Evolutionary conservation across 2,797 vertebrate species (phyloP).

Genomic region (Yasuhikotakia modesta): DNA sequence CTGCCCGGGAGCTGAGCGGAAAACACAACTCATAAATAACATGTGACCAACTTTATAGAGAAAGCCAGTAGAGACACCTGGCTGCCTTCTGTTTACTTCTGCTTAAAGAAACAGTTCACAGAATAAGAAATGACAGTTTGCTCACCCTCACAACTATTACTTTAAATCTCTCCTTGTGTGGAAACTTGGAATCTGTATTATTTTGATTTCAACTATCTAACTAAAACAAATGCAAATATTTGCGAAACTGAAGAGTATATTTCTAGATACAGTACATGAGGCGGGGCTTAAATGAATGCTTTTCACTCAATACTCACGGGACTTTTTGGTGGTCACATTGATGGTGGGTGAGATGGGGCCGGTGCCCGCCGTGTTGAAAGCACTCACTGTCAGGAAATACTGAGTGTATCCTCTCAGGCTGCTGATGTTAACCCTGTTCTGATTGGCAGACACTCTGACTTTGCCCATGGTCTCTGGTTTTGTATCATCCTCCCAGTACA

Average conservation of each 20-base stretch:
- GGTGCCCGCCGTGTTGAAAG: conserved; percentile 91
- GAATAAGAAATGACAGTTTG: not conserved
- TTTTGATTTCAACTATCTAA: too few relatives aligned
- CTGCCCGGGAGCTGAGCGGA: conserved; percentile 85
- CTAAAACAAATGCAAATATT: not conserved
- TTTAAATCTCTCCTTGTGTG: not conserved
- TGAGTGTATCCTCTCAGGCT: conserved; percentile 84
- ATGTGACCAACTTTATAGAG: not conserved
- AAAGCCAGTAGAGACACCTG: conserved; percentile 9
- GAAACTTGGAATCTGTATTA: too few relatives aligned
- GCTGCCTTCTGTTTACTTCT: not conserved
- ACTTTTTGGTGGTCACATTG: conserved; percentile 93
- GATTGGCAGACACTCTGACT: conserved; percentile 86
- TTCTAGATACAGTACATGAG: not conserved
- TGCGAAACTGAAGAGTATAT: not conserved
- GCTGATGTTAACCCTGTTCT: conserved; percentile 83
- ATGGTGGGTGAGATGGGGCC: conserved; percentile 88
- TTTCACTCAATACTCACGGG: conserved; percentile 79
- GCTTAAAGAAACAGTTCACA: not conserved
- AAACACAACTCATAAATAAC: conserved; percentile 24
- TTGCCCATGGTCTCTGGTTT: conserved; percentile 89
- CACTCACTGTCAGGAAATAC: conserved; percentile 88
- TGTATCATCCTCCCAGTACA: conserved; percentile 90
- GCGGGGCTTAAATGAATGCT: not conserved
- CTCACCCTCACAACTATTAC: not conserved